Conservation (phyloP, 23 tunicate genomes). For the Phallusia fumigata region DNA sequence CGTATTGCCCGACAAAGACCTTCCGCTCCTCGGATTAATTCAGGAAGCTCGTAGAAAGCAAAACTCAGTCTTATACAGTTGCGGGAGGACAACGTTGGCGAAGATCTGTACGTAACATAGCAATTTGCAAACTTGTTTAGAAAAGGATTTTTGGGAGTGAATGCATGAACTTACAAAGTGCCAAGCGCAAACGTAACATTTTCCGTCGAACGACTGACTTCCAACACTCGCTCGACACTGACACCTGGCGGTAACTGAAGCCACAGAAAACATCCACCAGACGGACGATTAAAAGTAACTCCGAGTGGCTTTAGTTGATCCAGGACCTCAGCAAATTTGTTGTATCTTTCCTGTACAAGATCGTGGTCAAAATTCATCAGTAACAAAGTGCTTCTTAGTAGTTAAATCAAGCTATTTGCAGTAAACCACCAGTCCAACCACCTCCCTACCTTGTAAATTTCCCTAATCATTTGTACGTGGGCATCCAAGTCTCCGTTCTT, state of each 20-base stretch:
- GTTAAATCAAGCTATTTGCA: background rate
- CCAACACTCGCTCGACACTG: background rate
- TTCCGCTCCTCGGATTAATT: background rate
- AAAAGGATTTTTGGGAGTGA: no score
- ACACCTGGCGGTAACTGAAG: background rate
- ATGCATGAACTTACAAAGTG: background rate
- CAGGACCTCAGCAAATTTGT: background rate
- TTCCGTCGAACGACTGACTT: background rate
- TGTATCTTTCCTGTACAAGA: background rate
- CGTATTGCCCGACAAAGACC: conserved; percentile 13
- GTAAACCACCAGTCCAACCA: background rate
- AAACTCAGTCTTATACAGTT: background rate
- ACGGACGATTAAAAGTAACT: background rate
- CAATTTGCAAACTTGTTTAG: no score
- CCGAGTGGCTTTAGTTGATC: background rate
- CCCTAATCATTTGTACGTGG: background rate
- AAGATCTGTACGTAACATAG: background rate
- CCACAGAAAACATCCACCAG: background rate
- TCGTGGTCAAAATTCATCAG: background rate
- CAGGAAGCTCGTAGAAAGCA: background rate
- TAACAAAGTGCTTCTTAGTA: background rate
- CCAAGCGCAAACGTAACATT: background rate
- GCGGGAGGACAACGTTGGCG: background rate
- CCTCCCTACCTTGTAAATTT: background rate
- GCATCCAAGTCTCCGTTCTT: background rate